A percentile compares a stretch with the other conserved stretches of the same genome.
These are phyloP conservation scores for Danio aesculapii DNA, from an alignment of 2,797 vertebrate genomes.

Conservation along the genomic window DNA sequence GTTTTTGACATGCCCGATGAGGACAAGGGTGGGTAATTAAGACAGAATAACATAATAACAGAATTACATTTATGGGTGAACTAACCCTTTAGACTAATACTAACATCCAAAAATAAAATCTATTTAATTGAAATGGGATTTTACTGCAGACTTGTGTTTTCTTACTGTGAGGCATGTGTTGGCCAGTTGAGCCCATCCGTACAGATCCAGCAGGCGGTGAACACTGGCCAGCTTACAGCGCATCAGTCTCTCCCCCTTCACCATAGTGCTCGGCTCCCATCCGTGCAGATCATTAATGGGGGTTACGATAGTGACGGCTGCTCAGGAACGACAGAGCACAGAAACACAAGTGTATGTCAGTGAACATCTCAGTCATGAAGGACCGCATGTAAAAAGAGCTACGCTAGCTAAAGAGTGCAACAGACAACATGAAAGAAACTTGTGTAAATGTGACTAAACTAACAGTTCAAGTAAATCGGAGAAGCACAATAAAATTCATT, in stretches of 20 bases:
- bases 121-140: too few species aligned
- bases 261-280: slow-evolving; percentile 84
- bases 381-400: neutral
- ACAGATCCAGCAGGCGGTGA: slow-evolving; percentile 92
- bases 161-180: slow-evolving; percentile 89
- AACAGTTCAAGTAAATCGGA: neutral
- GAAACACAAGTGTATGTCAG: neutral
- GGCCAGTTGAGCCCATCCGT: slow-evolving; percentile 91
- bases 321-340: slow-evolving; percentile 38
- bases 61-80: too few species aligned
- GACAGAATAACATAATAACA: too few species aligned
- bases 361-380: neutral
- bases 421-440: neutral
- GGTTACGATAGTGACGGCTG: slow-evolving; percentile 88
- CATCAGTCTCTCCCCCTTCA: slow-evolving; percentile 93
- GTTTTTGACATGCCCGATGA: too few species aligned
- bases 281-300: slow-evolving; percentile 93
- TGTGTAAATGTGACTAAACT: neutral
- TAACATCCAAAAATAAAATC: too few species aligned
- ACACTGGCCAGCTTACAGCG: slow-evolving; percentile 93
- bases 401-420: neutral
- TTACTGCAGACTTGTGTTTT: neutral
- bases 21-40: too few species aligned
- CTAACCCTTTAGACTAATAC: too few species aligned
- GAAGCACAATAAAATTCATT: neutral